These are phyloP conservation scores for Neopipo cinnamomea DNA, from an alignment of 2,113 vertebrate genomes.

Conservation along the genomic window DNA sequence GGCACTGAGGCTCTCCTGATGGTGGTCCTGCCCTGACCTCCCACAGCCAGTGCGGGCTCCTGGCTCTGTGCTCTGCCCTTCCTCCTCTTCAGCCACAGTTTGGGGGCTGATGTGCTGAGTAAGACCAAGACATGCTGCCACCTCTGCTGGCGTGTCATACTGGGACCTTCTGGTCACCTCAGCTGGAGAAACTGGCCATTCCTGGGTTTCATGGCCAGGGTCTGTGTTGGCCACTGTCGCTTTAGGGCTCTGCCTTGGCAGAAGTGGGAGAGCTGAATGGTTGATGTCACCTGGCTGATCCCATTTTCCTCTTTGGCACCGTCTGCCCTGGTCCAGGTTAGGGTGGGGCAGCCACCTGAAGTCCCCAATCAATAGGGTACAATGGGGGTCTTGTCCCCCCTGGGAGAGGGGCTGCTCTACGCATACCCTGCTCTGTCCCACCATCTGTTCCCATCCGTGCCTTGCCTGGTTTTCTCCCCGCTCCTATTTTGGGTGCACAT, in stretches of 20 bases:
- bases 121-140: not conserved
- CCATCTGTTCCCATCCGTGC: not conserved
- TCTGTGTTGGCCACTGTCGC: fast-evolving
- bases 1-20: fast-evolving
- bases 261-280: not conserved
- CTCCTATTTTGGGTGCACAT: conserved; percentile 62
- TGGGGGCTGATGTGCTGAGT: no score
- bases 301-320: not conserved
- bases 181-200: not conserved
- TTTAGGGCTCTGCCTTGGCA: not conserved
- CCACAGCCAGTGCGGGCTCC: not conserved
- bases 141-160: not conserved
- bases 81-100: fast-evolving
- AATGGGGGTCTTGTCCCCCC: fast-evolving
- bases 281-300: not conserved
- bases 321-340: not conserved
- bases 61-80: not conserved
- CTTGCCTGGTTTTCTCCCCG: not conserved
- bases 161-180: not conserved
- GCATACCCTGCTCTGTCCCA: fast-evolving
- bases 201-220: fast-evolving
- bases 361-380: fast-evolving
- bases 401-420: not conserved
- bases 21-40: fast-evolving
- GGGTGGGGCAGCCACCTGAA: not conserved